phyloP scores from a whole-genome alignment of 1,140 invertebrate genomes.

The Platorchestia sp. region DNA sequence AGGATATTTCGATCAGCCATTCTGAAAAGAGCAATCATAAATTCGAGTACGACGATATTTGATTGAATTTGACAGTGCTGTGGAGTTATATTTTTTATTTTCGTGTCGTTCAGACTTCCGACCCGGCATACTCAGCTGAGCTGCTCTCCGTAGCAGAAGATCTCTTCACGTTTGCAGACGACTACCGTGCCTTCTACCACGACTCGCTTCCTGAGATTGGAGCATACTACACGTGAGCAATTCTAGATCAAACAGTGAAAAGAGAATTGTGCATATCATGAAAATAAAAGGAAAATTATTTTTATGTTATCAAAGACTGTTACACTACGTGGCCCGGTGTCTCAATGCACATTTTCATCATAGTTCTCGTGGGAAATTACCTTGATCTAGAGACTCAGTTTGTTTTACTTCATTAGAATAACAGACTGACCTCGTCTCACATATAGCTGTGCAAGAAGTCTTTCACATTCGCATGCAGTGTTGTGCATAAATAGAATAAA shows the following conservation, averaged over 20 bases:
- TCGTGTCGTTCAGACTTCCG: slow-evolving; percentile 62
- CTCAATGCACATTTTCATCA: not conserved
- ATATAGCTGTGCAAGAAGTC: too few species aligned
- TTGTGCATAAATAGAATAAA: too few species aligned
- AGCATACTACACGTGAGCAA: not conserved
- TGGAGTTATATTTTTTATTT: too few species aligned
- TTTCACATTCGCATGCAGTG: too few species aligned
- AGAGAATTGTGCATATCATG: not conserved
- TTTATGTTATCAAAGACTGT: not conserved
- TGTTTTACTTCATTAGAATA: too few species aligned
- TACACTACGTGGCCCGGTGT: not conserved
- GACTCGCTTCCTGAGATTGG: slow-evolving; percentile 74
- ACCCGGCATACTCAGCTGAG: slow-evolving; percentile 73
- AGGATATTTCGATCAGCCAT: too few species aligned
- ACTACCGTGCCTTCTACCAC: slow-evolving; percentile 75
- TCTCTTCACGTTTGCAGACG: slow-evolving; percentile 76
- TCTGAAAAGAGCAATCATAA: too few species aligned
- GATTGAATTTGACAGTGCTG: too few species aligned
- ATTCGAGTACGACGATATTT: too few species aligned
- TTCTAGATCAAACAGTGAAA: not conserved
- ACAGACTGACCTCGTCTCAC: too few species aligned
- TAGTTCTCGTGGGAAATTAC: not conserved
- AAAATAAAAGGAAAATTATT: not conserved
- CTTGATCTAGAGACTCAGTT: too few species aligned
- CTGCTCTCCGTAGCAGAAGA: slow-evolving; percentile 75